Evolutionary conservation across 2,888 invertebrate species (phyloP).

Genomic region (Macrosoma leucophasiata): DNA sequence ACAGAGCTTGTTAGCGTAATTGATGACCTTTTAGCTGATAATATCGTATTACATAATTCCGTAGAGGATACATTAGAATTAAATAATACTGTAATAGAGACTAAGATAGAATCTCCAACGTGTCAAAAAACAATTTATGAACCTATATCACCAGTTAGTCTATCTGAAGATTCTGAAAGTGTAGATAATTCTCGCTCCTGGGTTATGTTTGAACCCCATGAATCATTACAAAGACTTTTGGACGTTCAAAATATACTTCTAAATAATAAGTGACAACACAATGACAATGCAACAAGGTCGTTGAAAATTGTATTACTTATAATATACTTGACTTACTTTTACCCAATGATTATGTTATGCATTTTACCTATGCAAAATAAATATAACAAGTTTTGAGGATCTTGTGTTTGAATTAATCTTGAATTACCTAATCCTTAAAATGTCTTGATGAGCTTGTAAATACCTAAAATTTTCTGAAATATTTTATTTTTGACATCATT

Average conservation of each 20-base stretch:
- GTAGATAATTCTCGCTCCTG: constrained; percentile 10
- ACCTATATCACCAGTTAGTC: constrained; percentile 48
- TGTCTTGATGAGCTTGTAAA: too few species aligned
- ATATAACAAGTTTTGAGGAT: too few species aligned
- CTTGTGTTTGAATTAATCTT: too few species aligned
- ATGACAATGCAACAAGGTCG: too few species aligned
- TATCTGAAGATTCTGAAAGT: constrained; percentile 21
- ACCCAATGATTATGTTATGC: too few species aligned
- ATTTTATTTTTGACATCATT: too few species aligned
- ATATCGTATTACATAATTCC: constrained; percentile 11
- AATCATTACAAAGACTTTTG: constrained; percentile 17
- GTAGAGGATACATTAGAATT: constrained; percentile 10
- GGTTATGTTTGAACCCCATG: constrained; percentile 16
- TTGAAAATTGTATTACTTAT: too few species aligned
- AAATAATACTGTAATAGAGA: constrained; percentile 8
- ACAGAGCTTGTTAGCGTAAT: constrained; percentile 36
- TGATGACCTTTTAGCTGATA: constrained; percentile 30
- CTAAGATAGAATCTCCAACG: not conserved
- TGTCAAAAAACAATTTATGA: constrained; percentile 34
- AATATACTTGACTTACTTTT: too few species aligned
- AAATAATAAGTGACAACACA: too few species aligned
- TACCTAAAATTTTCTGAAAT: too few species aligned
- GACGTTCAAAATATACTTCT: constrained; percentile 16
- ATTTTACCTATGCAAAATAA: too few species aligned
- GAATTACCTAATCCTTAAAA: too few species aligned